phyloP scores from a whole-genome alignment of 2,113 vertebrate species.

The Elaphurus davidianus region DNA sequence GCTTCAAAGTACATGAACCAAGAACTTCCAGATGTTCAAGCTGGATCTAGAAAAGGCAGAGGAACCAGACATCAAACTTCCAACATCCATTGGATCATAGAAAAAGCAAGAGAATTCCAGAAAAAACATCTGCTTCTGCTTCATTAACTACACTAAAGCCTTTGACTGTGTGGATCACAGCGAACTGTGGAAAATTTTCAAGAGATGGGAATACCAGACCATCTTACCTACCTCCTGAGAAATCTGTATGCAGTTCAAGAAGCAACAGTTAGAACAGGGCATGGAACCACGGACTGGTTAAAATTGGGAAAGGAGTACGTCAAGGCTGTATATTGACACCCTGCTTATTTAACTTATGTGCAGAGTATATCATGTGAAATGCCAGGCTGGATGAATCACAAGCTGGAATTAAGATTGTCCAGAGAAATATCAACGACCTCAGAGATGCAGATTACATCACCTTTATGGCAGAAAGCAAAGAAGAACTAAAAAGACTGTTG shows the following conservation, averaged over 20 bases:
- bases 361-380: neutral
- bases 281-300: neutral
- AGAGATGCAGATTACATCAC: neutral
- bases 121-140: neutral
- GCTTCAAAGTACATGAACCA: neutral
- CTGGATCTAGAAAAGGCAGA: neutral
- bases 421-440: neutral
- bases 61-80: neutral
- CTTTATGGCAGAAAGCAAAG: neutral
- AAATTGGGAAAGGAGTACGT: neutral
- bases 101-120: neutral
- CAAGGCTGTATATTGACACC: neutral
- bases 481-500: neutral
- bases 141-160: neutral
- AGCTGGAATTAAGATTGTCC: neutral
- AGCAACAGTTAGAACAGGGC: neutral
- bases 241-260: neutral
- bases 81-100: neutral
- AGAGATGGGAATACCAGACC: neutral
- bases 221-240: neutral
- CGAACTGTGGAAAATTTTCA: neutral
- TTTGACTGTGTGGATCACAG: neutral
- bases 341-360: neutral
- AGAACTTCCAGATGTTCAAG: neutral
- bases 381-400: neutral